phyloP scores from a whole-genome alignment of 2,797 vertebrate genomes.

The Mus caroli region DNA sequence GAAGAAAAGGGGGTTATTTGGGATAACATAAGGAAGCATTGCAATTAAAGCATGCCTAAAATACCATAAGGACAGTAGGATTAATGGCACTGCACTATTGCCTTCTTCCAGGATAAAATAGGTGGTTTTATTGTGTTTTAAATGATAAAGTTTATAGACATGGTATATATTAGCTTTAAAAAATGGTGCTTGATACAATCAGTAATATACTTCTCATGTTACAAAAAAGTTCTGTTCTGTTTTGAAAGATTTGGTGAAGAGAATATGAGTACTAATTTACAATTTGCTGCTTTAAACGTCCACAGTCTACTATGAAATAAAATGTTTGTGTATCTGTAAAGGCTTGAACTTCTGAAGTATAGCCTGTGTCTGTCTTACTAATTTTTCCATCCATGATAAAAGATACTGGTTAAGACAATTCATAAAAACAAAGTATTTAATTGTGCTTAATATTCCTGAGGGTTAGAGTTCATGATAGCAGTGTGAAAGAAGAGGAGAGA shows the following conservation, averaged over 20 bases:
- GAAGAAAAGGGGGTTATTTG: not conserved
- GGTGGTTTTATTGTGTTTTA: not conserved
- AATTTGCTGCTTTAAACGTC: not conserved
- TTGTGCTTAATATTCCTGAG: not conserved
- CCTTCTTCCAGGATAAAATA: not conserved
- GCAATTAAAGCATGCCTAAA: not conserved
- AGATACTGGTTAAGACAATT: not conserved
- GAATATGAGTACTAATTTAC: not conserved
- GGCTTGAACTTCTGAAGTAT: not conserved
- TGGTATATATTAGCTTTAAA: not conserved
- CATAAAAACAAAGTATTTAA: not conserved
- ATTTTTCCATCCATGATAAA: not conserved
- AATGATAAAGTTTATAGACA: not conserved
- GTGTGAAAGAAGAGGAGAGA: not conserved
- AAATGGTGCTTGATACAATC: not conserved
- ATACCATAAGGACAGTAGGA: not conserved
- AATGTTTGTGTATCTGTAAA: not conserved
- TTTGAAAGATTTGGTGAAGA: not conserved
- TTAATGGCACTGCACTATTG: too few species aligned
- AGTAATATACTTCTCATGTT: not conserved
- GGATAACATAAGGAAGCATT: not conserved
- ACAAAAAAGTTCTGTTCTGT: not conserved
- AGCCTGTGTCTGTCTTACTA: not conserved
- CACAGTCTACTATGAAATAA: not conserved
- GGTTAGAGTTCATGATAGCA: accelerated